phyloP scores from a whole-genome alignment of 2,113 vertebrate genomes.

The Electrona antarctica region DNA sequence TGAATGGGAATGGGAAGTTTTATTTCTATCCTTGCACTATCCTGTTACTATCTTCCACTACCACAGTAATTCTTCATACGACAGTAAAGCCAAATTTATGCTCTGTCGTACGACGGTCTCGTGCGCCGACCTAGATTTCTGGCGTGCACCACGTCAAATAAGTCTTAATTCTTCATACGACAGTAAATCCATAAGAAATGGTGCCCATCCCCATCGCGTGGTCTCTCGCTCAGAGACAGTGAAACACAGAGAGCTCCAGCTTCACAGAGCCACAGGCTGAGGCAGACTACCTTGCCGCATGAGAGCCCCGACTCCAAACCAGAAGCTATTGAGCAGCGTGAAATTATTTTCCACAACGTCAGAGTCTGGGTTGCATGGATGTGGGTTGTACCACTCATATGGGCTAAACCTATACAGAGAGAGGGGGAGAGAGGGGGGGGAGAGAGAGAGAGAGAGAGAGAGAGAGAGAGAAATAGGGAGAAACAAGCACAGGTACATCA shows the following conservation, averaged over 20 bases:
- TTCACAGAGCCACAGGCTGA: slow-evolving; percentile 85
- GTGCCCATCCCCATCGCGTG: too few relatives aligned
- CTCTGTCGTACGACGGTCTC: too few relatives aligned
- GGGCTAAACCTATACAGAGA: slow-evolving; percentile 92
- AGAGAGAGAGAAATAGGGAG: slow-evolving; percentile 52
- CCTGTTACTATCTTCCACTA: too few relatives aligned
- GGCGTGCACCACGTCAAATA: too few relatives aligned
- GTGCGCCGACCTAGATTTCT: too few relatives aligned
- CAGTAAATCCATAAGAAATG: too few relatives aligned
- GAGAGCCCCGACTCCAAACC: slow-evolving; percentile 99
- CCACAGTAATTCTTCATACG: too few relatives aligned
- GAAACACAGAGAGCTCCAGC: slow-evolving; percentile 80
- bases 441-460: slow-evolving; percentile 43
- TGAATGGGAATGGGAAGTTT: too few relatives aligned
- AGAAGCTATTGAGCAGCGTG: slow-evolving; percentile 99
- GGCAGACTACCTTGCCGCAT: slow-evolving; percentile 99
- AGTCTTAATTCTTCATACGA: too few relatives aligned
- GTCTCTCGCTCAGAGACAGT: slow-evolving; percentile 85
- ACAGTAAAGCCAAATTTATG: too few relatives aligned
- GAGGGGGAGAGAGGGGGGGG: slow-evolving; percentile 60
- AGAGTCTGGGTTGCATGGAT: slow-evolving; percentile 98
- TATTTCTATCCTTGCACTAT: too few relatives aligned
- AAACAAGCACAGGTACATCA: slow-evolving; percentile 62
- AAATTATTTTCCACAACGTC: slow-evolving; percentile 99
- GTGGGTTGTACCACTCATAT: slow-evolving; percentile 99